Evolutionary conservation across 2,888 invertebrate species (phyloP), one percentile per base, ranked within the genome.

Genomic region (Cantharis nigra): DNA sequence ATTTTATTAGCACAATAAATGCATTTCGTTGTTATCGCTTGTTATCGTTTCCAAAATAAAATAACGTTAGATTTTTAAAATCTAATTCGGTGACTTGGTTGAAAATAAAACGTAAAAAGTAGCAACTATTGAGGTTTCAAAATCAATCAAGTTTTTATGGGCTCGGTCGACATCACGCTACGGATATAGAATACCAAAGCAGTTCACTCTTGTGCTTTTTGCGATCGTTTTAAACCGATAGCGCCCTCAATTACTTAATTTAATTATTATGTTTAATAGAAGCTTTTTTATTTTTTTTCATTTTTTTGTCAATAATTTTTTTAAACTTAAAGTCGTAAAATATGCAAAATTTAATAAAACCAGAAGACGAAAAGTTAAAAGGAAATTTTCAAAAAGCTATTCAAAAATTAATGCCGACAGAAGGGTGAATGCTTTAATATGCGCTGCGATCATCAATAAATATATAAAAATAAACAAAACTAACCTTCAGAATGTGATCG

Each of bases 111-210:
- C 49, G 75, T 49, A 70, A 71, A 70, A 75, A 70, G 75, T 70
- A 71, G 69, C 76, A 63, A 69, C 70, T 69, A 76, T 76, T 70
- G 72, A 72, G 76, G 76, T 76, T 76, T 72, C 72, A 70, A 76
- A 76, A 76, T 76, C 76, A 76, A 76, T 76, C 76, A 76, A 72
- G 76, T 76, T 76, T 76, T 76, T 76, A 76, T 76, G 69, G 76
- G 63, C 67, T 63, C 63, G 72, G 72, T 70, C 76, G 72, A 72
- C 75, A 75, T 75, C 71, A 67, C 71, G 69, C 63, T 71, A 72
- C 76, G 76, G 72, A 76, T 76, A 72, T 76, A 70, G 72, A 70
- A 76, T 76, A 76, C 72, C 72, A 76, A 76, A 72, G 69, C 13
- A 30, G 26, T 26, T 20, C n/a, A 23, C 23, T 67, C 49, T 49